Evolutionary conservation across 2,797 vertebrate genomes (phyloP), one percentile per base, ranked within the genome.

Genomic region (Rhinoraja longicauda): DNA sequence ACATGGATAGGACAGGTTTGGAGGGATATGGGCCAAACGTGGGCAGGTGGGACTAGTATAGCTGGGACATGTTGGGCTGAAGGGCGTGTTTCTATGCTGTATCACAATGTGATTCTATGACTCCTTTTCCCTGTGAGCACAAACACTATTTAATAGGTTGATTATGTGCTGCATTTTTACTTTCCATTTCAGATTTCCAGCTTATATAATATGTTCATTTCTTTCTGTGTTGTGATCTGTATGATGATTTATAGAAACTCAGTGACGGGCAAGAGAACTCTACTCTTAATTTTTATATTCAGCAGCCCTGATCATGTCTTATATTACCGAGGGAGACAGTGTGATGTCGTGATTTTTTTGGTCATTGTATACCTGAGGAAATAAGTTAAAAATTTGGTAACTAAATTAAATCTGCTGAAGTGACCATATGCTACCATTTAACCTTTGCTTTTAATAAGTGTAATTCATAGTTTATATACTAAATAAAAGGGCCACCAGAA

Each of bases 401-500:
- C 15, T 9, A 88, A 67, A 62, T 36, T 88, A 67, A 88, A 36
- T 88, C 84, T 67, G n/a, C 17, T 64, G 59, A 13, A 64, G n/a
- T 88, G 84, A 67, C 13, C 59, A 88, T 67, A 24, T 67, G 84
- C 62, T 67, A 88, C 59, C 2, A 8, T 36, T 88, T 88, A 88
- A 88, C 15, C 84, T 88, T 88, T 67, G 62, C 13, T 88, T 88
- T 88, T 67, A 67, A 67, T 88, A 67, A 88, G 15, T 88, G 5
- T 36, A 21, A 88, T 88, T 67, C 82, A 88, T 88, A 88, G 62
- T 57, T 84, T 88, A 88, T 32, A 88, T 36, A 8, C 15, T 67
- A 88, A 67, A 88, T 67, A 67, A 88, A 88, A 84, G 81, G n/a
- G 21, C 59, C 62, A 88, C 59, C 32, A 88, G 17, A 88, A 36